phyloP scores from a whole-genome alignment of 2,888 invertebrate genomes.

The Eupelmus urozonus region DNA sequence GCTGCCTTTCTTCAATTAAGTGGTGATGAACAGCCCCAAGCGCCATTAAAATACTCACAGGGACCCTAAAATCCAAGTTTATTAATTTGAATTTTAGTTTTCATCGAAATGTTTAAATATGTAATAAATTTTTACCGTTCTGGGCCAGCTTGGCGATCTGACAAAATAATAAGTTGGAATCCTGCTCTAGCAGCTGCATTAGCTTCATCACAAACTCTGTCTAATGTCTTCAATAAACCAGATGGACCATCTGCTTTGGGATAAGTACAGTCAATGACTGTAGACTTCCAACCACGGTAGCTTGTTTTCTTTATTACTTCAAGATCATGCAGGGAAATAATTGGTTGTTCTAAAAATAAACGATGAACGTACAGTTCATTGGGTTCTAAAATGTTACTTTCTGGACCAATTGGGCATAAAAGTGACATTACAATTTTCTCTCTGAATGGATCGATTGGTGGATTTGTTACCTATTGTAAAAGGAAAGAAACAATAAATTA shows the following conservation, averaged over 20 bases:
- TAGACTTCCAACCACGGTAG: conserved; percentile 93
- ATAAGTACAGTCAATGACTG: conserved; percentile 93
- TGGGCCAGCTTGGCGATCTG: conserved; percentile 85
- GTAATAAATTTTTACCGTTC: conserved; percentile 71
- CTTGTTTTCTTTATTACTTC: conserved; percentile 90
- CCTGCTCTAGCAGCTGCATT: conserved; percentile 87
- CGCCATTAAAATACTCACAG: conserved; percentile 89
- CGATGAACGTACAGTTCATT: conserved; percentile 92
- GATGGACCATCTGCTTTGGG: conserved; percentile 85
- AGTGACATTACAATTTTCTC: conserved; percentile 99
- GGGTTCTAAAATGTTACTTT: conserved; percentile 95
- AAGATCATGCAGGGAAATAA: conserved; percentile 93
- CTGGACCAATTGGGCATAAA: conserved; percentile 97
- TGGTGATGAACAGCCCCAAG: conserved; percentile 97
- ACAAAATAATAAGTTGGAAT: conserved; percentile 91
- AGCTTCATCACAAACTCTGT: conserved; percentile 89
- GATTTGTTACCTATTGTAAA: conserved; percentile 91
- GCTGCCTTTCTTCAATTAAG: conserved; percentile 93
- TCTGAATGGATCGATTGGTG: conserved; percentile 99
- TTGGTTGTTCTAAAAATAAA: conserved; percentile 95
- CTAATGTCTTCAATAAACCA: conserved; percentile 89
- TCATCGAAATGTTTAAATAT: not conserved
- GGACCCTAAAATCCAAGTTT: conserved; percentile 78
- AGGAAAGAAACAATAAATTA: no score
- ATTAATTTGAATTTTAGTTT: not conserved